Evolutionary conservation across 2,888 invertebrate species (phyloP), one percentile per base, ranked within the genome.

Genomic region (Dolomedes plantarius): DNA sequence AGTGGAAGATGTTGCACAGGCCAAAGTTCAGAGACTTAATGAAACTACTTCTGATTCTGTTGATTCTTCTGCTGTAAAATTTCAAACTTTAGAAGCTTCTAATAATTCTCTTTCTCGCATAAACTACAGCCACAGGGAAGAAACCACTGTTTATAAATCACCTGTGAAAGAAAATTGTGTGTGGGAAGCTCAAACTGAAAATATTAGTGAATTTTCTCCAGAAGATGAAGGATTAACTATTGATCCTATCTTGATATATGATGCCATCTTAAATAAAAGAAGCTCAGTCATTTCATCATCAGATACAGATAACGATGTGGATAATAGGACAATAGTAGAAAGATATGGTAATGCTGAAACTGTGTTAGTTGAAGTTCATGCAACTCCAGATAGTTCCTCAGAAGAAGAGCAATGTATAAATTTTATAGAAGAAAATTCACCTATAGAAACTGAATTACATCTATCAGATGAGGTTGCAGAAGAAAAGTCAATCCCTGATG

Each of bases 361-460:
- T 27, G 87, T 89, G 16, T 80, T 89, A 41, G 89, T 89, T 11
- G 89, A 89, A 73, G 89, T 89, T 19, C 89, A 89, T 86, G 89
- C 89, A 9, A 89, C 89, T 9, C 89, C 88, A 64, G 89, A 89
- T n/a, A 87, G 87, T 68, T 88, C 88, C 13, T 81, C 82, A 28
- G 88, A 89, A 56, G 89, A 88, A 73, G 88, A 88, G 11, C 71
- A 29, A 28, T 69, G 16, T 69, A 11, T 28, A 13, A 65, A 0
- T 29, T 11, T 56, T 23, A 23, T 56, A 2, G 56, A 23, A 16
- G 56, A 56, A 5, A 9, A 13, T 46, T 23, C 23, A 56, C 7
- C n/a, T 1, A 5, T 56, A 23, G 23, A 56, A 56, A 56, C 56
- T 23, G 56, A 56, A 3, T 3, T 23, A 1, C 41, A 46, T 16